Evolutionary conservation across 1,140 invertebrate species (phyloP).

Genomic region (Ylistrum balloti): DNA sequence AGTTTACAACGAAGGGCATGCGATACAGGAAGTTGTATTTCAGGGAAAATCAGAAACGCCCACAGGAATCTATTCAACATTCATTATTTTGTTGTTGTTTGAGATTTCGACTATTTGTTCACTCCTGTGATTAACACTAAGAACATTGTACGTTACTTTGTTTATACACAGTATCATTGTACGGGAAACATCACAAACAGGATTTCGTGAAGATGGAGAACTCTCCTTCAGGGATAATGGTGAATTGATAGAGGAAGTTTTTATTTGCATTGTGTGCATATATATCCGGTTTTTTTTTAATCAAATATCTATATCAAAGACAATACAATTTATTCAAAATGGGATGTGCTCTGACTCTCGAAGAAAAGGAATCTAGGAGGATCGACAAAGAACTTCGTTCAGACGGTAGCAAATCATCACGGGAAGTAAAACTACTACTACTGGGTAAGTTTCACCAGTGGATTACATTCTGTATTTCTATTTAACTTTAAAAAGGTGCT

Average conservation of each 20-base stretch:
- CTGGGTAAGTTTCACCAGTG: background rate
- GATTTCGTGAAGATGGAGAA: background rate
- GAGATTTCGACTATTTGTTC: background rate
- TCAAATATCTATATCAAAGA: background rate
- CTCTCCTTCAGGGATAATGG: background rate
- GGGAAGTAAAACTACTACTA: background rate
- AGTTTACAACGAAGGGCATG: background rate
- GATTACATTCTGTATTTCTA: no score
- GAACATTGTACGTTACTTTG: background rate
- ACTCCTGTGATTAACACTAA: background rate
- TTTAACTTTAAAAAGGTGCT: no score
- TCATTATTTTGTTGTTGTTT: background rate
- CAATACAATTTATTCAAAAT: background rate
- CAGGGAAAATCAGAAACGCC: conserved; percentile 20
- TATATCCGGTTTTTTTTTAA: background rate
- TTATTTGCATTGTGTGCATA: background rate
- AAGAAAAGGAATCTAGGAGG: background rate
- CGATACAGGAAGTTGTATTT: background rate
- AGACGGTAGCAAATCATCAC: background rate
- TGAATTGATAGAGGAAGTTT: background rate
- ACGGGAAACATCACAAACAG: background rate
- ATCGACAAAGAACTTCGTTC: background rate
- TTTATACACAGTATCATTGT: background rate
- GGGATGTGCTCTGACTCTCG: background rate
- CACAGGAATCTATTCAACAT: background rate